Conservation (phyloP, 2,113 vertebrate genomes). For the Ginglymostoma cirratum region DNA sequence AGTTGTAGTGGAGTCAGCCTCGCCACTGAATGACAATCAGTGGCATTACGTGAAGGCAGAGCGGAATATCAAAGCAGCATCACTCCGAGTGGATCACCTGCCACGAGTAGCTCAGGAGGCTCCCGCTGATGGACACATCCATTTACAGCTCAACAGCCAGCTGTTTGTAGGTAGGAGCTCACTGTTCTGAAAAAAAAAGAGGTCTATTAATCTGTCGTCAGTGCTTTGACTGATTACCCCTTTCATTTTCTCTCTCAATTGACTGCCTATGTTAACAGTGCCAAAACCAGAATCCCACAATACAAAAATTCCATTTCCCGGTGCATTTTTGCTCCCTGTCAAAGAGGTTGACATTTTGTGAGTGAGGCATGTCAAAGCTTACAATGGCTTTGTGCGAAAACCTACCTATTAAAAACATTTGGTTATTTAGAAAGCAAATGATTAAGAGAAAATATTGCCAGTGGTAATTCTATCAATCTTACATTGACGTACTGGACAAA, state of each 20-base stretch:
- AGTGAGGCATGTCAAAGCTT: background rate
- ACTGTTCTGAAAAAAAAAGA: background rate
- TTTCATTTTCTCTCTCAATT: background rate
- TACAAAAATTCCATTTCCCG: background rate
- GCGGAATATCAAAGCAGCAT: slow-evolving; percentile 82
- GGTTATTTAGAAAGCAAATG: background rate
- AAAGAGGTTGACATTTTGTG: background rate
- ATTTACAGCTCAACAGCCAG: slow-evolving; percentile 79
- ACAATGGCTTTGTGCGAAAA: background rate
- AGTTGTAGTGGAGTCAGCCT: slow-evolving; percentile 68
- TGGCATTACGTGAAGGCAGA: slow-evolving; percentile 86
- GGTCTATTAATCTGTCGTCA: background rate
- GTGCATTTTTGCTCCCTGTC: background rate
- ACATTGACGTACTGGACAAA: background rate
- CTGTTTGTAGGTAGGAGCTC: slow-evolving; percentile 81
- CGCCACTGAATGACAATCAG: slow-evolving; percentile 82
- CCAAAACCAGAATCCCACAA: background rate
- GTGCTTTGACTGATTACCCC: background rate
- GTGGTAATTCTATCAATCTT: background rate
- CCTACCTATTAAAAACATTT: background rate
- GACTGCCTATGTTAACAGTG: background rate
- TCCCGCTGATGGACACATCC: slow-evolving; percentile 71
- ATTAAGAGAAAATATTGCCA: background rate
- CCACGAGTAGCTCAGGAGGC: slow-evolving; percentile 68
- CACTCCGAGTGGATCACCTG: slow-evolving; percentile 81